These are phyloP conservation scores for Paraescarpia echinospica DNA, from an alignment of 1,140 invertebrate genomes.

Conservation along the genomic window DNA sequence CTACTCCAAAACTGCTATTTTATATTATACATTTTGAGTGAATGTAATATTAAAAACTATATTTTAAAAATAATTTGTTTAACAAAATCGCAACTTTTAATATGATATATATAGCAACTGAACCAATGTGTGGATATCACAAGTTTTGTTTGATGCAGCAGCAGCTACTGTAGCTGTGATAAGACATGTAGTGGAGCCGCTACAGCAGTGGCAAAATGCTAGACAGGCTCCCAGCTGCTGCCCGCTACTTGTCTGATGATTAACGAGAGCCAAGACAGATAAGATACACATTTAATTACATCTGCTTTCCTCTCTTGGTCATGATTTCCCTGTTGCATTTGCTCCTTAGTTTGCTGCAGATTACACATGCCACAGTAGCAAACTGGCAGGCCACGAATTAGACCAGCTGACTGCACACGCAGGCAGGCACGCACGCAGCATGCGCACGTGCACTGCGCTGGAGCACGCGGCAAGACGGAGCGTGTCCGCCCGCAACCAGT, in stretches of 20 bases:
- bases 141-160: neutral
- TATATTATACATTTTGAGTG: too few relatives aligned
- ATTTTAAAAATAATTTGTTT: too few relatives aligned
- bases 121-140: too few relatives aligned
- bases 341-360: neutral
- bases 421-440: too few relatives aligned
- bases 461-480: neutral
- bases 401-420: neutral
- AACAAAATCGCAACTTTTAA: too few relatives aligned
- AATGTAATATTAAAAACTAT: too few relatives aligned
- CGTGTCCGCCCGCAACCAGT: neutral
- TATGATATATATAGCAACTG: too few relatives aligned
- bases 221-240: neutral
- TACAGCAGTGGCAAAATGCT: neutral
- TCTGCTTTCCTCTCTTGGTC: neutral
- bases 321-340: conserved; percentile 1
- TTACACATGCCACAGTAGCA: neutral
- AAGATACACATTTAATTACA: conserved; percentile 1
- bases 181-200: neutral
- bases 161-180: neutral
- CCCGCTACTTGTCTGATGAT: neutral
- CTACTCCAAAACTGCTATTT: too few relatives aligned
- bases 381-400: neutral
- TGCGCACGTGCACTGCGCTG: neutral
- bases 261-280: neutral